Evolutionary conservation across 2,113 vertebrate species (phyloP), one percentile per base, ranked within the genome.

Genomic region (Tragelaphus scriptus): DNA sequence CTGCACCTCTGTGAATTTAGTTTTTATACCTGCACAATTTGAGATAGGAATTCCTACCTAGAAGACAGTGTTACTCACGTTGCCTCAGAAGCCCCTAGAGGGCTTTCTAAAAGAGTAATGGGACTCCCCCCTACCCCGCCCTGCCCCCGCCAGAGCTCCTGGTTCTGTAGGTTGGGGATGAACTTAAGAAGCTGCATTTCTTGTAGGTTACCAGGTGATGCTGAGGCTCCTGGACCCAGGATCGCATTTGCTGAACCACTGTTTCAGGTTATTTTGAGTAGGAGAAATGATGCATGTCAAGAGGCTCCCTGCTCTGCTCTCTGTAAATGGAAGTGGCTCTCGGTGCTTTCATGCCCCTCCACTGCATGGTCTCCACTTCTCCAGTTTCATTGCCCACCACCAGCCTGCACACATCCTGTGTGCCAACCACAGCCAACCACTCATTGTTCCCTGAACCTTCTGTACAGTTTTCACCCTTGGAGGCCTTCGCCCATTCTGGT

Each of bases 21-120:
- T 89, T 86, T 96, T 23, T 82, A 30, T 75, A 51, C 19, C 51
- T 95, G 7, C 91, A 91, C 56, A 93, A 56, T 65, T 87, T 11
- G 10, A 9, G 17, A 77, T 63, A 84, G n/a, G 21, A 85, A 61
- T 85, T 88, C 19, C 40, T 87, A 85, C 17, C 40, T 55, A 90
- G 1, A 84, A 6, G 58, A 10, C 23, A 92, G 26, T 63, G 16
- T 47, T 79, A 94, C 16, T 87, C 30, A 51, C 3, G 5, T 32
- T 61, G 28, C 14, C 63, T 93, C 82, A 56, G 32, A 79, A 63
- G 79, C 11, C 17, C 26, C 32, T 26, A 15, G 32, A 85, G 36
- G 36, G 40, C 58, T 90, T 90, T 19, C 59, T 79, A 55, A 77
- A 82, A 36, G 9, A 68, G 16, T 51, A 14, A 81, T 47, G 19